Evolutionary conservation across 2,888 invertebrate species (phyloP).

Genomic region (Drosophila lutescens): DNA sequence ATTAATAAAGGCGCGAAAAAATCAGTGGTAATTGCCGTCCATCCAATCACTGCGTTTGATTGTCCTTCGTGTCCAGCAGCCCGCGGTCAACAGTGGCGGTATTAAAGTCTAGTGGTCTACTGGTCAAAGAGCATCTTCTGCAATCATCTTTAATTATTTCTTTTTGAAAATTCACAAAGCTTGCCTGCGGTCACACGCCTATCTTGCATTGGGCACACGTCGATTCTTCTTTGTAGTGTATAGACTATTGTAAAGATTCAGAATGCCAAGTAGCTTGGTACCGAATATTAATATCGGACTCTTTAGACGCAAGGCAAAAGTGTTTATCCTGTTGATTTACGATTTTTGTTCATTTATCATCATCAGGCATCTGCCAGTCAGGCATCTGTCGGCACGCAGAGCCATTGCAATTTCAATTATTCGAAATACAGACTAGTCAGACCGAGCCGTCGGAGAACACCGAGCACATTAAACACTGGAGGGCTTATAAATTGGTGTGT

Average conservation of each 20-base stretch:
- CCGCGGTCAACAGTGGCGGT: not conserved
- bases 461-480: conserved; percentile 48
- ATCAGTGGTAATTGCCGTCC: conserved; percentile 33
- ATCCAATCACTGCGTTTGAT: conserved; percentile 47
- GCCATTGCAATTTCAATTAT: conserved; percentile 69
- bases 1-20: conserved; percentile 42
- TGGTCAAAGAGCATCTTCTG: not conserved
- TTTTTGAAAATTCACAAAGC: no score
- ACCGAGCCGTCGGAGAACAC: not conserved
- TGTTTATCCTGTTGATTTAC: not conserved
- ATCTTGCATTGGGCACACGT: no score
- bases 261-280: no score
- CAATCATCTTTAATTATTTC: no score
- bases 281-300: not conserved
- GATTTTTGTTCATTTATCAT: conserved; percentile 15
- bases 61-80: conserved; percentile 12
- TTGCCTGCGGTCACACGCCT: no score
- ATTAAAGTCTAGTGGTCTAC: not conserved
- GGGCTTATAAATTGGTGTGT: conserved; percentile 64
- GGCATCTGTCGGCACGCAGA: conserved; percentile 39
- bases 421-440: conserved; percentile 60
- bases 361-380: conserved; percentile 6
- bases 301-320: not conserved
- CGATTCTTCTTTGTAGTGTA: no score
- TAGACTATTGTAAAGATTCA: no score